These are phyloP conservation scores for Montifringilla adamsi DNA, from an alignment of 2,113 vertebrate genomes.

Conservation along the genomic window DNA sequence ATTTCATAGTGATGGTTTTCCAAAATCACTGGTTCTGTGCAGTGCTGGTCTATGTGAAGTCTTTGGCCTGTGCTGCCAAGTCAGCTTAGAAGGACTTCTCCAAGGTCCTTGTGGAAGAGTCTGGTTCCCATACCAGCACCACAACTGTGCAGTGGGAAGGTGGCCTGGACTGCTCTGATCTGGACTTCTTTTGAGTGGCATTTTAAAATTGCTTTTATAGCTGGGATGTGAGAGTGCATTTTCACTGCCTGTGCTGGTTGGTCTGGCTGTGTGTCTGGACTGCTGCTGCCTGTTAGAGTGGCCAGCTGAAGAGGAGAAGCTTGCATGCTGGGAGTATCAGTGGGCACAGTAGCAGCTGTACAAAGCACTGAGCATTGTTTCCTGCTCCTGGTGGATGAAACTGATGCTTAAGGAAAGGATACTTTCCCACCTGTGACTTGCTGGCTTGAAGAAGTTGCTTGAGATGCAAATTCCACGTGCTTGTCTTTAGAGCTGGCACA, in stretches of 20 bases:
- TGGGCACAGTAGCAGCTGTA: neutral
- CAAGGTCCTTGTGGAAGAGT: neutral
- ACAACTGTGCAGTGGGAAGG: neutral
- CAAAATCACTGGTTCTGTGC: neutral
- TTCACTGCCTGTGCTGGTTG: neutral
- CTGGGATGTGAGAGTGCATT: neutral
- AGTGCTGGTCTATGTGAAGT: accelerated
- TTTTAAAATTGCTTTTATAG: neutral
- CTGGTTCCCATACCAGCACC: neutral
- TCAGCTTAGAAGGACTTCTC: neutral
- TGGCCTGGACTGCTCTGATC: neutral
- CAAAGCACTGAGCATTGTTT: neutral
- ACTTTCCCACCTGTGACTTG: neutral
- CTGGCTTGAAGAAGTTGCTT: neutral
- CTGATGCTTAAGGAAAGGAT: neutral
- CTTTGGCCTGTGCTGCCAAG: neutral
- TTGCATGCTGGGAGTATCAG: neutral
- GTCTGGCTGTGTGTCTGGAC: neutral
- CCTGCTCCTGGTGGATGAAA: neutral
- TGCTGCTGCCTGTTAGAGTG: neutral
- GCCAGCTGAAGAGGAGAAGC: neutral
- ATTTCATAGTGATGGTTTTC: neutral
- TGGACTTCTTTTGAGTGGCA: neutral
- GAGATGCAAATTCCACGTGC: neutral
- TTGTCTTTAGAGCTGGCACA: neutral